Evolutionary conservation across 2,113 vertebrate species (phyloP), one percentile per base, ranked within the genome.

Genomic region (Benitochromis conjunctus): DNA sequence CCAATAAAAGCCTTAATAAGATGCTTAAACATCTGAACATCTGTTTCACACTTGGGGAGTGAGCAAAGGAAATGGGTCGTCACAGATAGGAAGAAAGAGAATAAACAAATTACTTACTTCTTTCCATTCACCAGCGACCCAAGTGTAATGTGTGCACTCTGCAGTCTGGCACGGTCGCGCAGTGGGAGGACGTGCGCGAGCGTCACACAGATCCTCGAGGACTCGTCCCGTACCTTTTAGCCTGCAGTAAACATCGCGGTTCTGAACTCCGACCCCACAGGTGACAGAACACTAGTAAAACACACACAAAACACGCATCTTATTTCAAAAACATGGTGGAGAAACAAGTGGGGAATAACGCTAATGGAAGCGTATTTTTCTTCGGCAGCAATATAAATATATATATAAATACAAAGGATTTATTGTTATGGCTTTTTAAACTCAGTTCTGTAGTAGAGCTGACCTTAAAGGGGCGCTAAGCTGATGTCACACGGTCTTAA

Each of bases 201-300:
- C 46, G 3, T 93, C 51, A 8, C 98, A 99, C 77, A 94, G 76
- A 1, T 92, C 91, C 21, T 96, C 96, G 3, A 87, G 51, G 79
- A 98, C 96, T 9, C 7, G 92, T 3, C 97, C 97, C 1, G 86
- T 16, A 18, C 96, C 97, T 89, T 95, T 95, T 13, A 97, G 91
- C 76, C 97, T 92, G 79, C 98, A 99, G 94, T 95, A 98, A 55
- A 98, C 58, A 0, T 97, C 96, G 55, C 98, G 96, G 4, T 87
- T 95, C 95, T 98, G 97, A 58, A 95, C 81, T 24, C 98, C 98
- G 1, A 85, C 88, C 18, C 98, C 98, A 77, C 98, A 99, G 88
- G 97, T 97, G 26, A 95, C 96, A 6, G 98, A 98, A 71, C 98
- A 99, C 98, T 99, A 31, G 11, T 3, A 6, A 86, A 84, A 64